A percentile compares a stretch with the other conserved stretches of the same genome.
phyloP scores from a whole-genome alignment of 2,797 vertebrate genomes.

The Mus minutoides region DNA sequence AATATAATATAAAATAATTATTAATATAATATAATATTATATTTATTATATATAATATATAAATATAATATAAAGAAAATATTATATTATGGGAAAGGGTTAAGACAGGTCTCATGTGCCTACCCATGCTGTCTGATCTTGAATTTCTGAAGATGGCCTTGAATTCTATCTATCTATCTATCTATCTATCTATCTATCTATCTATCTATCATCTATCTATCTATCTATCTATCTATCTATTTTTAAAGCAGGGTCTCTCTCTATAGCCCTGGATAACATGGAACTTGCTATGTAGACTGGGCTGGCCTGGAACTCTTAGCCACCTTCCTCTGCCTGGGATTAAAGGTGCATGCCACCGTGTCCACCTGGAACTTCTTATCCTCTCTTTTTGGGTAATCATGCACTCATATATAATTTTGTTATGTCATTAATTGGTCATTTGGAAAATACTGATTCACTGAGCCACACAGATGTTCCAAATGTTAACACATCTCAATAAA shows the following conservation, averaged over 20 bases:
- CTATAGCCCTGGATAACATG: neutral
- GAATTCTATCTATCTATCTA: neutral
- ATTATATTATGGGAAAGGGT: neutral
- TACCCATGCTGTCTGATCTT: neutral
- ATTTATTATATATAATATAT: too few species aligned
- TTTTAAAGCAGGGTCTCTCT: neutral
- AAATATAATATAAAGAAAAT: too few species aligned
- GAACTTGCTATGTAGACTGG: neutral
- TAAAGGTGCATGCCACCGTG: neutral
- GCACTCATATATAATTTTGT: neutral
- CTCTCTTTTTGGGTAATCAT: neutral
- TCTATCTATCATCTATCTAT: neutral
- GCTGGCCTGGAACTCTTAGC: neutral
- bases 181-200: neutral
- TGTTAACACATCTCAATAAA: conserved; percentile 34
- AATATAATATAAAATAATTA: too few species aligned
- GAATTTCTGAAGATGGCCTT: neutral
- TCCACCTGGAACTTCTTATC: neutral
- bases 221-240: neutral
- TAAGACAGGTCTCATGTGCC: neutral
- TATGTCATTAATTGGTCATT: neutral
- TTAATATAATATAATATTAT: too few species aligned
- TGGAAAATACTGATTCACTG: conserved; percentile 46
- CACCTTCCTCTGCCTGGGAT: neutral
- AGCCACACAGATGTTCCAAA: conserved; percentile 20